phyloP scores from a whole-genome alignment of 2,113 vertebrate species.

The Buteo buteo region DNA sequence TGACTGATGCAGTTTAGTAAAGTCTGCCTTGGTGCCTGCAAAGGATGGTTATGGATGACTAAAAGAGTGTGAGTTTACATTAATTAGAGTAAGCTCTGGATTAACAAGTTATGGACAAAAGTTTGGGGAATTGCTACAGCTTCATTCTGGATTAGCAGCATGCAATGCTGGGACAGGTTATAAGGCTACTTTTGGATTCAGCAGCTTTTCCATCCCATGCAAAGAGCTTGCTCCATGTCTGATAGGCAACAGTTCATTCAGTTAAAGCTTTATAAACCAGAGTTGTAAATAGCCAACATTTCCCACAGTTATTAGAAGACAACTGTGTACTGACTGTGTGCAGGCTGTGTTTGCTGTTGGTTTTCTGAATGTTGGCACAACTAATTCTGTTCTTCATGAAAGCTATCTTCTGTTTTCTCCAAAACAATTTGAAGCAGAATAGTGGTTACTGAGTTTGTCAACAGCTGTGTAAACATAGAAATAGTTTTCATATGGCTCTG shows the following conservation, averaged over 20 bases:
- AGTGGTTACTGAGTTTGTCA: neutral
- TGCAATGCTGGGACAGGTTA: neutral
- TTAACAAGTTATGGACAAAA: neutral
- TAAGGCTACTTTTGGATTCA: neutral
- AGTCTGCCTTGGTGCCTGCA: neutral
- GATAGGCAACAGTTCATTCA: neutral
- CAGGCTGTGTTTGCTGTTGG: neutral
- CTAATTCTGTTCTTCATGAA: neutral
- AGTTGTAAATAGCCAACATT: neutral
- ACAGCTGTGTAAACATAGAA: neutral
- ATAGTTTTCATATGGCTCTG: neutral
- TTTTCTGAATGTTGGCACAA: neutral
- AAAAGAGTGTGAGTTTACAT: neutral
- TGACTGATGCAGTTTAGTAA: neutral
- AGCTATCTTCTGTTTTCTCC: neutral
- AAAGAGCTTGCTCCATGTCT: neutral
- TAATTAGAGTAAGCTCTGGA: neutral
- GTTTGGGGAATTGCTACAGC: neutral
- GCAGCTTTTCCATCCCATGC: neutral
- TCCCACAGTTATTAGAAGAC: neutral
- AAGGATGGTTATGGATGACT: neutral
- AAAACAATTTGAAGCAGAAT: neutral
- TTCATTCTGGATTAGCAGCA: neutral
- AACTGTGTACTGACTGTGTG: neutral
- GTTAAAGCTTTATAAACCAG: neutral